These are phyloP conservation scores for Stenurella melanura DNA, from an alignment of 2,888 invertebrate species.

Conservation along the genomic window DNA sequence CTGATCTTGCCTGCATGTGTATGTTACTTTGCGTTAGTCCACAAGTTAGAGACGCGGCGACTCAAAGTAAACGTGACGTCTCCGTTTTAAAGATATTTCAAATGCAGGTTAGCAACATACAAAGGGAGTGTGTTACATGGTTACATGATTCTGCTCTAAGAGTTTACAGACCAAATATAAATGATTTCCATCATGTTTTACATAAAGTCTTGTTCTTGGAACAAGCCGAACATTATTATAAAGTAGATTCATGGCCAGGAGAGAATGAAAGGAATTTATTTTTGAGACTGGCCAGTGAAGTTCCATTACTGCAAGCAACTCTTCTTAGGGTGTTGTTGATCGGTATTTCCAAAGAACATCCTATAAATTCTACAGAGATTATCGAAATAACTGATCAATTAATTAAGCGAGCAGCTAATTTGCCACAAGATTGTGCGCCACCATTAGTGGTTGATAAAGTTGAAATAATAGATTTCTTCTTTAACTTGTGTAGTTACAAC, in stretches of 20 bases:
- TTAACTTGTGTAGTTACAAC: constrained; percentile 92
- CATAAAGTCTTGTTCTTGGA: constrained; percentile 88
- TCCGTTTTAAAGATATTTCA: constrained; percentile 74
- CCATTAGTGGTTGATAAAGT: constrained; percentile 86
- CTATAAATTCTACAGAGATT: constrained; percentile 87
- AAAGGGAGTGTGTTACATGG: constrained; percentile 92
- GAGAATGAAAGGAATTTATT: constrained; percentile 89
- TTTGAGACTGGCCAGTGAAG: constrained; percentile 85
- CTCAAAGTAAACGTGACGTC: constrained; percentile 73
- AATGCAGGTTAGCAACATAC: constrained; percentile 78
- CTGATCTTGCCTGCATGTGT: constrained; percentile 90
- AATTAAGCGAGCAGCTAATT: constrained; percentile 87
- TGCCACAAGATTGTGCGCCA: constrained; percentile 83
- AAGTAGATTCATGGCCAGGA: constrained; percentile 75
- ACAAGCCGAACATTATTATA: constrained; percentile 86
- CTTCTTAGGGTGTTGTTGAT: constrained; percentile 88
- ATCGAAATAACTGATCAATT: constrained; percentile 91
- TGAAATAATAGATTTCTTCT: constrained; percentile 91
- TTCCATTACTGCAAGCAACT: constrained; percentile 91
- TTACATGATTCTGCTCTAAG: constrained; percentile 87
- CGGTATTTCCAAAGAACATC: constrained; percentile 84
- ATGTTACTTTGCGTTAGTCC: constrained; percentile 87
- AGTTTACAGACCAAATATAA: constrained; percentile 80
- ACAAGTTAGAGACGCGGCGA: constrained; percentile 81
- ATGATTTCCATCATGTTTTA: constrained; percentile 85